These are phyloP conservation scores for Diachasma alloeum DNA, from an alignment of 1,140 invertebrate genomes.

Conservation along the genomic window DNA sequence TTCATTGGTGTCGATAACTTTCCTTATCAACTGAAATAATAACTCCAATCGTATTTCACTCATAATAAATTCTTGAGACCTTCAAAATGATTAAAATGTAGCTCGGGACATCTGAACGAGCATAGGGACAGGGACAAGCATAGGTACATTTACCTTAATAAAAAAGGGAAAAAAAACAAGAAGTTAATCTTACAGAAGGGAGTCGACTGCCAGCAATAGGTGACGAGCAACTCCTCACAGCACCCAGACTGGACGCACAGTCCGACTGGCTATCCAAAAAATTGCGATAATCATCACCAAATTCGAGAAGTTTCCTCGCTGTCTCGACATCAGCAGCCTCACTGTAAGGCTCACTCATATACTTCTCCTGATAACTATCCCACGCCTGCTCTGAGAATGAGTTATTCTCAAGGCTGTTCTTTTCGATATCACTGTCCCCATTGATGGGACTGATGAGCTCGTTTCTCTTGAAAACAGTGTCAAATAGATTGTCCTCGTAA, in stretches of 20 bases:
- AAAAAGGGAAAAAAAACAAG: too few relatives aligned
- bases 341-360: constrained; percentile 89
- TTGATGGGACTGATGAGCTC: constrained; percentile 44
- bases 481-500: constrained; percentile 48
- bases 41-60: too few relatives aligned
- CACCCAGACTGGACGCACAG: constrained; percentile 79
- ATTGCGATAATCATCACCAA: constrained; percentile 90
- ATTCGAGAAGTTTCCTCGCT: constrained; percentile 81
- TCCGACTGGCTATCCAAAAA: constrained; percentile 88
- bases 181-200: constrained; percentile 58
- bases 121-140: too few relatives aligned
- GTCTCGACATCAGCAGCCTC: constrained; percentile 89
- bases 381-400: constrained; percentile 89
- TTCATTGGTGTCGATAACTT: too few relatives aligned
- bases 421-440: constrained; percentile 61
- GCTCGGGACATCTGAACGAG: too few relatives aligned
- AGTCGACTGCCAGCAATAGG: constrained; percentile 50
- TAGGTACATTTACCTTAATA: too few relatives aligned
- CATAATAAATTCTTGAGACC: too few relatives aligned
- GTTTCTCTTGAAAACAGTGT: constrained; percentile 46
- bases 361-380: constrained; percentile 90
- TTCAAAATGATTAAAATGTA: too few relatives aligned
- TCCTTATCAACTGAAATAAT: too few relatives aligned
- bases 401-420: constrained; percentile 67
- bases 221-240: constrained; percentile 56